Evolutionary conservation across 2,113 vertebrate genomes (phyloP), one percentile per base, ranked within the genome.

Genomic region (Lates calcarifer): DNA sequence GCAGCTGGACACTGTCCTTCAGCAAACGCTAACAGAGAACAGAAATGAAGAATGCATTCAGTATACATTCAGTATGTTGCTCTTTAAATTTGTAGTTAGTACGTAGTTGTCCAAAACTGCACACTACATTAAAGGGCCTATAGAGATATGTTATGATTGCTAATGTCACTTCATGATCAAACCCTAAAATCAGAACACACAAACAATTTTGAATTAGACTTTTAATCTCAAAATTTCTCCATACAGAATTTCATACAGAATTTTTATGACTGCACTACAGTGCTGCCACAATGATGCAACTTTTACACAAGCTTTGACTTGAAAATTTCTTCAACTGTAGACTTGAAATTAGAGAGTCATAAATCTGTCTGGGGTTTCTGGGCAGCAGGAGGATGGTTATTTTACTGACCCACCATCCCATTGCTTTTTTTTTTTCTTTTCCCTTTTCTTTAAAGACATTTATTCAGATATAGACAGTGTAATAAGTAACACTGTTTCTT

Each of bases 1-100:
- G 96, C 68, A 99, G 94, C 74, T 89, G 93, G 5, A 92, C 85
- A 57, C 97, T 97, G 64, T 96, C 95, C 22, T 87, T 93, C 75
- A 99, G 93, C 33, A 89, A 88, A 73, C 61, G 80, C 95, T 96
- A 12, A 1, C 7, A 58, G n/a, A 62, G 24, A n/a, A 67, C 17
- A 79, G 12, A 43, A 58, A 69, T 0, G 29, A 13, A 26, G 47
- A 24, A 61, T 2, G 56, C 9, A 6, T 55, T 37, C 37, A 43
- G 4, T 7, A 39, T 29, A n/a, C n/a, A n/a, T n/a, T n/a, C 45
- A 35, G 5, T 4, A 20, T 29, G 15, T 22, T 13, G 24, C 5
- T 43, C n/a, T 24, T 41, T 0, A 35, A 20, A 47, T 0, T 28
- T 68, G 31, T 18, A 11, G 20, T 29, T 20, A 56, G 18, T 28